phyloP scores from a whole-genome alignment of 2,113 vertebrate genomes.

The Oreochromis niloticus region DNA sequence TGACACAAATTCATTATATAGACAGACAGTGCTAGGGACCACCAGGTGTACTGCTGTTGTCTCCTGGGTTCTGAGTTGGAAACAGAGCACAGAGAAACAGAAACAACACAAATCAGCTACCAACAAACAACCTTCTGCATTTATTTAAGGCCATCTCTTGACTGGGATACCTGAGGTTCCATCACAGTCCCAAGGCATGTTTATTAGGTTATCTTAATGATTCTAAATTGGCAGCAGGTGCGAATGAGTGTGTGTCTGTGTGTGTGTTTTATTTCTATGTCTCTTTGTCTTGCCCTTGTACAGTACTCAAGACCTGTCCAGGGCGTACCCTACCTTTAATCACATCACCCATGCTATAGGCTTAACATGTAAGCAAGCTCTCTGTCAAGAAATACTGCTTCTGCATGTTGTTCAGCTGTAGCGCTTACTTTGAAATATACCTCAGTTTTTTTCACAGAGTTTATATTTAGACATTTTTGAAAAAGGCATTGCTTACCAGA shows the following conservation, averaged over 20 bases:
- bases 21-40: background rate
- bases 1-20: constrained; percentile 21
- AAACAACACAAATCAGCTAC: background rate
- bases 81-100: background rate
- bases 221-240: background rate
- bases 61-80: constrained; percentile 1
- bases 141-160: background rate
- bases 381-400: background rate
- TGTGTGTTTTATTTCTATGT: background rate
- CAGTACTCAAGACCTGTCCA: background rate
- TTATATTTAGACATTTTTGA: background rate
- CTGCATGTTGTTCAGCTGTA: background rate
- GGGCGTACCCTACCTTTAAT: background rate
- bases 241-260: background rate
- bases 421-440: background rate
- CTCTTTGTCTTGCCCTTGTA: background rate
- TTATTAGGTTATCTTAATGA: background rate
- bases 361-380: background rate
- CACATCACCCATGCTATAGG: background rate
- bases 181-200: background rate
- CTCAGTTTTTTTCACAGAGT: background rate
- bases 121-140: constrained; percentile 14
- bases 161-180: background rate
- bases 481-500: background rate
- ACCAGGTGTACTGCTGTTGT: background rate